Evolutionary conservation across 2,888 invertebrate genomes (phyloP), one percentile per base, ranked within the genome.

Genomic region (Tetheella fluctuosa): DNA sequence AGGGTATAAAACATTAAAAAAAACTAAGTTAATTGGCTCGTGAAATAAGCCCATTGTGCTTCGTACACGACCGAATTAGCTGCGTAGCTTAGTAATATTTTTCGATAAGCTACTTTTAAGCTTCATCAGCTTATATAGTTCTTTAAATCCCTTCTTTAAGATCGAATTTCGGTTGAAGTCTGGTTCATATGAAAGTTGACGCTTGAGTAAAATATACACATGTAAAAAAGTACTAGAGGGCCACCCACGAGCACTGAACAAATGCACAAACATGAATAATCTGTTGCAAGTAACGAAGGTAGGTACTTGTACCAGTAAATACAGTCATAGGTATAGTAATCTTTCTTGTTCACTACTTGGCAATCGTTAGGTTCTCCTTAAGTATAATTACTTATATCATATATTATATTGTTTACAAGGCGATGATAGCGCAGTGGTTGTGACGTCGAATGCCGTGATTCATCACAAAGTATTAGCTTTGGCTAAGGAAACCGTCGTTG

Each of bases 21-120:
- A 76, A 79, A 84, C 83, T 80, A 89, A 86, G 83, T 85, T 78
- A 87, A 89, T 85, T 83, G 88, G 86, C 74, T 83, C 89, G 89
- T 90, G 90, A 90, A 90, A 90, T 90, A 88, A 84, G 83, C 65
- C 88, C 88, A 90, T 90, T 90, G 90, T 90, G 84, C 73, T 74
- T 83, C 80, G 80, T 83, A 85, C 82, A 73, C 81, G 83, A 86
- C 83, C 83, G 86, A 88, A 88, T 90, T 89, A 89, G 87, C 86
- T 79, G 80, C 79, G 74, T 77, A 76, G 80, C 81, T 83, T 81
- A 85, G 84, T 83, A 84, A 79, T 84, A 80, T 83, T 85, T 48
- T 76, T 79, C 84, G 84, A 86, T 88, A 86, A 85, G 79, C 78
- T 74, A 79, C 76, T 81, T 74, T 80, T 78, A 61, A 78, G 66